Base-by-base conservation (phyloP, 2,113 vertebrate genomes). In the Ciconia stormi region DNA sequence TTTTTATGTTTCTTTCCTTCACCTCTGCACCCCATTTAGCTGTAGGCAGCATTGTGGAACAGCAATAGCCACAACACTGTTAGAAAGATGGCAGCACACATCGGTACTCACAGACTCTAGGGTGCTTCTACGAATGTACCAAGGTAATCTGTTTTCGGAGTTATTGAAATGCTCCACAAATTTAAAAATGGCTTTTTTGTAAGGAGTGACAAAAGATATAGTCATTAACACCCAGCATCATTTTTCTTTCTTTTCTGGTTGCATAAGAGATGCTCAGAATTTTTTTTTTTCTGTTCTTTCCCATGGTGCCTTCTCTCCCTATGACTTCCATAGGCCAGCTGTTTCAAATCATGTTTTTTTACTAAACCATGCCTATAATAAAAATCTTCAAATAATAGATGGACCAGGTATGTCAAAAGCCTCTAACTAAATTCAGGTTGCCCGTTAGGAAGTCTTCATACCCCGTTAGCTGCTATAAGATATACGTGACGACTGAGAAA, bases 81-180 rank as follows among this genome's bases (percentile, higher is more conserved):
- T 78, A 27, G 66, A 81, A 88, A 74, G 40, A 90, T 61, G 71
- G 62, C 32, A 91, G 80, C 36, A 73, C 32, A 50, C 42, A 69
- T 82, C 11, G 44, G 93, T 49, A 65, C 61, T 82, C 85, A 76
- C 6, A 30, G 59, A 34, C 73, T 87, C 78, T 79, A 66, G 58
- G 58, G 65, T 85, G n/a, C 17, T 59, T 50, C 86, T 89, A 50
- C 15, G 3, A 72, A 83, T 72, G 58, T 83, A 92, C 59, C 52
- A 96, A 62, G 36, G 67, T 71, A 96, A 96, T 86, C 65, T 92
- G n/a, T 94, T 96, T 90, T 95, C 73, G 90, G 84, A 94, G 83
- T 87, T 95, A 94, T 19, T 91, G 74, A 96, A 97, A 97, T 67
- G 73, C 40, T 70, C 67, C 77, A 93, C 50, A 94, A 96, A 97